Conservation (phyloP, 1,140 invertebrate genomes). For the Drosophila teissieri region DNA sequence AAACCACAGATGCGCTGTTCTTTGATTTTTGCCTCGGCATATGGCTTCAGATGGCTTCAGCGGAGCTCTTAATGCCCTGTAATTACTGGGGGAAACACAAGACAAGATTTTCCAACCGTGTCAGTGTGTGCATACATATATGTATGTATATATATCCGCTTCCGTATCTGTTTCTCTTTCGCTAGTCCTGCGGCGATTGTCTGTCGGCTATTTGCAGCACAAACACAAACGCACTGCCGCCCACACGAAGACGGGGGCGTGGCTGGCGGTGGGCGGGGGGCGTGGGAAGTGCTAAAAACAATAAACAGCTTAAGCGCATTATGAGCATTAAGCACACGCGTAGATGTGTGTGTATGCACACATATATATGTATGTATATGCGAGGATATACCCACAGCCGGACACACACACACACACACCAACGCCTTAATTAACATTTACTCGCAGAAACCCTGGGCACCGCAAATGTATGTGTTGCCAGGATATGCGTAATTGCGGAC, state of each 20-base stretch:
- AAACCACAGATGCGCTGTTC: neutral
- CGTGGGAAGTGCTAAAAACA: conserved; percentile 47
- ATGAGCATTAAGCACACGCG: conserved; percentile 46
- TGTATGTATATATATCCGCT: too few relatives aligned
- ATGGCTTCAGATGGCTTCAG: conserved; percentile 50
- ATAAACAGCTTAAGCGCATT: conserved; percentile 75
- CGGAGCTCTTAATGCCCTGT: conserved; percentile 51
- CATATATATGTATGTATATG: too few relatives aligned
- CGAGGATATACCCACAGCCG: conserved; percentile 6
- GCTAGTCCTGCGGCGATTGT: conserved; percentile 25
- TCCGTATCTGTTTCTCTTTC: neutral
- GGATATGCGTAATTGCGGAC: conserved; percentile 30
- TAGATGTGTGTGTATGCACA: too few relatives aligned
- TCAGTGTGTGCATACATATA: neutral
- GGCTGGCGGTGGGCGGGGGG: neutral
- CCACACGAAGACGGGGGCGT: conserved; percentile 3
- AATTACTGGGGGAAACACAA: conserved; percentile 26
- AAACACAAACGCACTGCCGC: conserved; percentile 34
- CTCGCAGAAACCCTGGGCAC: conserved; percentile 7
- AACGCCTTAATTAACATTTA: conserved; percentile 51
- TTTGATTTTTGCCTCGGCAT: conserved; percentile 3
- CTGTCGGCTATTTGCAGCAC: conserved; percentile 57
- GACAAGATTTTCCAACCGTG: neutral
- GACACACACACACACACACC: neutral
- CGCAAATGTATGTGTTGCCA: neutral